Evolutionary conservation across 92 coral and sea anemone genomes (phyloP), one percentile per base, ranked within the genome.

Genomic region (Paragorgia papillata): DNA sequence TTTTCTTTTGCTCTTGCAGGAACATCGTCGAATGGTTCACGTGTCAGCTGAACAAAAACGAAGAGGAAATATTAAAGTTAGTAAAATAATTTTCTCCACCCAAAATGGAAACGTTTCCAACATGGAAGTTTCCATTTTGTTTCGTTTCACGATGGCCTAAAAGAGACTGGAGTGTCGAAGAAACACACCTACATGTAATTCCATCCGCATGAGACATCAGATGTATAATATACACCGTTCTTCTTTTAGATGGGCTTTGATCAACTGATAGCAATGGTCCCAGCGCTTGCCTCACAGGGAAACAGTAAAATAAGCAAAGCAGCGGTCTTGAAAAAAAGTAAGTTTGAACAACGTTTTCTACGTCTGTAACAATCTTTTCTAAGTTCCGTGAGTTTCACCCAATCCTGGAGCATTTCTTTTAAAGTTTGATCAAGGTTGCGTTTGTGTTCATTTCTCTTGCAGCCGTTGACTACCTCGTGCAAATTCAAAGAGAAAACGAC

Each of bases 31-130:
- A 71, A 89, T 91, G 62, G 89, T 92, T 29, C 98, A 94, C 74
- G 92, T 94, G 59, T 88, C 97, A 31, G 98, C 98, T 43, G 98
- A 94, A 54, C 98, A 94, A 81, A 94, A 94, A 56, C 74, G 98
- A 80, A 86, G 98, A 62, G 92, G 91, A 24, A 89, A 94, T 53
- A 94, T 94, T 20, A 94, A 94, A 86, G 98, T 94, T 29, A 29
- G 64, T 62, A n/a, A n/a, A n/a, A n/a, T n/a, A n/a, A n/a, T n/a
- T n/a, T n/a, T n/a, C n/a, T n/a, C n/a, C n/a, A n/a, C n/a, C n/a
- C n/a, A n/a, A n/a, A n/a, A n/a, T n/a, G n/a, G n/a, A n/a, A 37
- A 37, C 43, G 43, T 37, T 37, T 3, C 43, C 43, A 37, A 37
- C 4, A 4, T 37, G 43, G 5, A 37, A 37, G 43, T 37, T 22